A percentile compares a stretch with the other conserved stretches of the same genome.
Conservation (phyloP, 1,140 invertebrate species). For the Apis mellifera region DNA sequence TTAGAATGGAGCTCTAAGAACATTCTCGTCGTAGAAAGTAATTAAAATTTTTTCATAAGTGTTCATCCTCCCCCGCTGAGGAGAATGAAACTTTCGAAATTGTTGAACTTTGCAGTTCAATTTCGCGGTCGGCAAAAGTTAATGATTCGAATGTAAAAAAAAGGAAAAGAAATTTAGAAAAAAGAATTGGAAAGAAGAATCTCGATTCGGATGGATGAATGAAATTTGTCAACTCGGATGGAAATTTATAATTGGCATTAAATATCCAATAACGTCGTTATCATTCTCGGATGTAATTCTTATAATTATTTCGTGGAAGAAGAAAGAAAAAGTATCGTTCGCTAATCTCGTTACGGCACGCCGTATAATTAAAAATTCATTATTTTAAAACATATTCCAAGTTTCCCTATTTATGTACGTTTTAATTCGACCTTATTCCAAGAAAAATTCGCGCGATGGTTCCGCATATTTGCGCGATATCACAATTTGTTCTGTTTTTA, state of each 20-base stretch:
- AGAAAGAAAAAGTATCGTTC: too few species aligned
- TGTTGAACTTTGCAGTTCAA: not conserved
- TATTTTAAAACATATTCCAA: not conserved
- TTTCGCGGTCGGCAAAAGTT: not conserved
- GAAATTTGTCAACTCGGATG: not conserved
- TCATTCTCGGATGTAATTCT: too few species aligned
- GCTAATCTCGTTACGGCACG: not conserved
- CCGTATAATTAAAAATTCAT: not conserved
- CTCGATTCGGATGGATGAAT: too few species aligned
- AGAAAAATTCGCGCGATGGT: not conserved
- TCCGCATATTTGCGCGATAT: not conserved
- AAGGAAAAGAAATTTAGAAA: not conserved
- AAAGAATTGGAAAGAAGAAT: not conserved
- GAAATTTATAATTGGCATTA: too few species aligned
- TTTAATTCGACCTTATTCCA: not conserved
- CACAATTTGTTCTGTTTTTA: not conserved
- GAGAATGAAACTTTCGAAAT: not conserved
- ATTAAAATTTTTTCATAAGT: conserved; percentile 6
- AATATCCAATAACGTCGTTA: too few species aligned
- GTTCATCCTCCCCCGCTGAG: not conserved
- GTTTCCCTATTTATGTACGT: not conserved
- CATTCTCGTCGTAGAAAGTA: conserved; percentile 7
- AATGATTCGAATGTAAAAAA: not conserved
- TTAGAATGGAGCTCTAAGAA: not conserved
- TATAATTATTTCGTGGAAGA: too few species aligned